Evolutionary conservation across 1,140 invertebrate genomes (phyloP).

Genomic region (Lasaia peninsularis): DNA sequence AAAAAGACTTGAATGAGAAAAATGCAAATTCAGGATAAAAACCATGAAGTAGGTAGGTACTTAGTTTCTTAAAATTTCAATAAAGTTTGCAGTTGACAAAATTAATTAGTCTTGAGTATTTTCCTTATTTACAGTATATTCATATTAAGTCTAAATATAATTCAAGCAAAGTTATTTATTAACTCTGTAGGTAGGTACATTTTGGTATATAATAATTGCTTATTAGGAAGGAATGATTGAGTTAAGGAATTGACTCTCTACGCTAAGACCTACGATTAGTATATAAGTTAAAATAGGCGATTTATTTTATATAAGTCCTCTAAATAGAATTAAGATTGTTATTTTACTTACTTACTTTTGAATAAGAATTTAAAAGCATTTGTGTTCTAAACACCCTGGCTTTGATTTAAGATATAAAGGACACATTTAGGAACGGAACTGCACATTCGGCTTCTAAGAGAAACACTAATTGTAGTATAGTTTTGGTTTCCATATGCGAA

Average conservation of each 20-base stretch:
- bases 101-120: slow-evolving; percentile 11
- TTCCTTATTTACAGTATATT: slow-evolving; percentile 17
- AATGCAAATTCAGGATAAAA: not conserved
- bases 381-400: slow-evolving; percentile 10
- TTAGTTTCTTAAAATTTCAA: not conserved
- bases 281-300: slow-evolving; percentile 26
- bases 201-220: slow-evolving; percentile 63
- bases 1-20: not conserved
- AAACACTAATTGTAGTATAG: not conserved
- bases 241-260: slow-evolving; percentile 63
- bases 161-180: slow-evolving; percentile 49
- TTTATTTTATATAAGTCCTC: slow-evolving; percentile 20
- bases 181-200: slow-evolving; percentile 60
- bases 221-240: slow-evolving; percentile 65
- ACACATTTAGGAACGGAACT: slow-evolving; percentile 5
- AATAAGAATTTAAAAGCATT: slow-evolving; percentile 1
- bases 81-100: not conserved
- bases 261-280: slow-evolving; percentile 21
- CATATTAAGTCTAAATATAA: slow-evolving; percentile 33
- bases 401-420: not conserved
- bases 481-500: too few relatives aligned
- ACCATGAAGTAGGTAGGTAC: not conserved
- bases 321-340: slow-evolving; percentile 11
- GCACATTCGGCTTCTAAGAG: not conserved
- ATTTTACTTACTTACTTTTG: not conserved